phyloP scores from a whole-genome alignment of 2,888 invertebrate species.

The Mythimna pallens region DNA sequence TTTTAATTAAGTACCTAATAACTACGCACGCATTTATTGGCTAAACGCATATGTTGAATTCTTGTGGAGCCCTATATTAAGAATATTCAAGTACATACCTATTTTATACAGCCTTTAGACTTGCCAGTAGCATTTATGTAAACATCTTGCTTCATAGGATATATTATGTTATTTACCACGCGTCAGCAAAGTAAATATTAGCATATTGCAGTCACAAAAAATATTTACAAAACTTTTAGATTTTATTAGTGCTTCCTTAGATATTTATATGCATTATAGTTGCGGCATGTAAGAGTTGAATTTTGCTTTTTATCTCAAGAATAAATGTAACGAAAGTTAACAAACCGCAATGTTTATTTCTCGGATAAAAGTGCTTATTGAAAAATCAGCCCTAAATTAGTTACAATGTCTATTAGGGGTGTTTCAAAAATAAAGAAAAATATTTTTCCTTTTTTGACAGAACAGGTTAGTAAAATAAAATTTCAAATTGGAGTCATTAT shows the following conservation, averaged over 20 bases:
- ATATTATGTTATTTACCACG: neutral
- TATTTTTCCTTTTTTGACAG: too few relatives aligned
- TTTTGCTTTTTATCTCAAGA: slow-evolving; percentile 13
- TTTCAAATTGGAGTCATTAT: neutral
- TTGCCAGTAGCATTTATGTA: slow-evolving; percentile 59
- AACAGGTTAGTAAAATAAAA: neutral
- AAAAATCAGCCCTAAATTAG: too few relatives aligned
- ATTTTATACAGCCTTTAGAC: slow-evolving; percentile 78
- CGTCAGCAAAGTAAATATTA: neutral
- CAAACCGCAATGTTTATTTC: neutral
- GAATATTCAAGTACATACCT: slow-evolving; percentile 33
- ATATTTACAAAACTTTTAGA: neutral
- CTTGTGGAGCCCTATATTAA: slow-evolving; percentile 30
- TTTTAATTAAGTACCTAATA: slow-evolving; percentile 60
- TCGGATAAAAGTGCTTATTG: neutral
- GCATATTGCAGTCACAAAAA: neutral
- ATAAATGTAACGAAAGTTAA: neutral
- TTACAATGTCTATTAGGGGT: too few relatives aligned
- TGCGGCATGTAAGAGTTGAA: neutral
- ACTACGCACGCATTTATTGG: slow-evolving; percentile 82
- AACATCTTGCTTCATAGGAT: slow-evolving; percentile 38
- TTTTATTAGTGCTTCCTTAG: slow-evolving; percentile 5
- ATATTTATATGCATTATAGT: slow-evolving; percentile 4
- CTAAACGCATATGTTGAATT: slow-evolving; percentile 77
- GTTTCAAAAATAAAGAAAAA: too few relatives aligned